Evolutionary conservation across 2,797 vertebrate genomes (phyloP).

Genomic region (Lacerta viridis): DNA sequence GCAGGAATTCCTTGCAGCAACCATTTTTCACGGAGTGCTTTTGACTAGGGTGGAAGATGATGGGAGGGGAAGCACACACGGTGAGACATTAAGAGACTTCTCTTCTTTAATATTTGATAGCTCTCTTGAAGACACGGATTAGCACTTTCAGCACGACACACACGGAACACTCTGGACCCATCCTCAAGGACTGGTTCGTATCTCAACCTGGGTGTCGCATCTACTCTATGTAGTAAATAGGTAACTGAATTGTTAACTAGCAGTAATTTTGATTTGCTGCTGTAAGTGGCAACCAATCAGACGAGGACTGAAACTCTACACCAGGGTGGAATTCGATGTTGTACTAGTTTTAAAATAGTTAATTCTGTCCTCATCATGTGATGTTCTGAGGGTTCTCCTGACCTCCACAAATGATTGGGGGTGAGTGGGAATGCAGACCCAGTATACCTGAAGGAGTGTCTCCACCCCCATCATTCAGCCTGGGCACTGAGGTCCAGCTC

Average conservation of each 20-base stretch:
- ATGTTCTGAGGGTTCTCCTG: too few relatives aligned
- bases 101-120: constrained; percentile 42
- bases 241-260: not conserved
- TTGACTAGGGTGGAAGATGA: constrained; percentile 85
- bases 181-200: constrained; percentile 2
- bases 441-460: too few relatives aligned
- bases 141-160: constrained; percentile 20
- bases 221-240: not conserved
- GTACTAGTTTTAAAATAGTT: too few relatives aligned
- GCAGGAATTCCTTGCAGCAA: constrained; percentile 92
- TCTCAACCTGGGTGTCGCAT: constrained; percentile 11
- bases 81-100: constrained; percentile 37
- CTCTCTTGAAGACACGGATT: constrained; percentile 15
- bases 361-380: too few relatives aligned
- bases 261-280: constrained; percentile 41
- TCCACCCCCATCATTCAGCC: too few relatives aligned
- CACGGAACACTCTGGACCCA: not conserved
- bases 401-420: too few relatives aligned
- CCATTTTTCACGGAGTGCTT: constrained; percentile 97
- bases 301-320: constrained; percentile 10
- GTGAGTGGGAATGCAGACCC: too few relatives aligned
- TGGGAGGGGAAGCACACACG: not conserved
- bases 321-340: not conserved
- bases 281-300: not conserved
- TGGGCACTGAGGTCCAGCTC: too few relatives aligned